A percentile compares a stretch with the other conserved stretches of the same genome.
Evolutionary conservation across 1,140 invertebrate genomes (phyloP).

Genomic region (Microvelia longipes): DNA sequence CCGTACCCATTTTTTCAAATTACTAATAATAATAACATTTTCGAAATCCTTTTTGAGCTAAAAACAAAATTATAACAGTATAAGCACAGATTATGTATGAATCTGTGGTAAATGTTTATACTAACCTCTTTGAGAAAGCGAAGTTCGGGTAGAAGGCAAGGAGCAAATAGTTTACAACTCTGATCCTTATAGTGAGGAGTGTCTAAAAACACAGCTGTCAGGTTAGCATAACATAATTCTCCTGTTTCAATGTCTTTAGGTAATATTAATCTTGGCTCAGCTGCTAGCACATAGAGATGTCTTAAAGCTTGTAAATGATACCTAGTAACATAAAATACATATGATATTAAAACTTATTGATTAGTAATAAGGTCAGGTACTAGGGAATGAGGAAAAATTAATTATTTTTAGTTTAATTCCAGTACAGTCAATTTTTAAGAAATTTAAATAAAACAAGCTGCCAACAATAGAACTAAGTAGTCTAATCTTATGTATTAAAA

Average conservation of each 20-base stretch:
- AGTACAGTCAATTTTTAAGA: neutral
- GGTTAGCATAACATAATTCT: slow-evolving; percentile 60
- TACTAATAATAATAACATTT: too few relatives aligned
- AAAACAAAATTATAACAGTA: too few relatives aligned
- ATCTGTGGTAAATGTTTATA: too few relatives aligned
- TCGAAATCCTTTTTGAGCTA: too few relatives aligned
- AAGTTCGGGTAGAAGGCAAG: slow-evolving; percentile 73
- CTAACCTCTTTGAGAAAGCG: slow-evolving; percentile 54
- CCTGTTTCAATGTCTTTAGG: slow-evolving; percentile 70
- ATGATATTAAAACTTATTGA: neutral
- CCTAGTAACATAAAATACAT: slow-evolving; percentile 32
- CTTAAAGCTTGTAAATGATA: slow-evolving; percentile 90
- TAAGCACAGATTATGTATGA: too few relatives aligned
- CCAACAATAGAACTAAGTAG: too few relatives aligned
- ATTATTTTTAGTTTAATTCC: neutral
- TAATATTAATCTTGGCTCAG: slow-evolving; percentile 71
- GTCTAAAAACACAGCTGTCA: slow-evolving; percentile 45
- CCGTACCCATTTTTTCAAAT: too few relatives aligned
- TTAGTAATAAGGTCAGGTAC: neutral
- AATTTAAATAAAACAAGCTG: too few relatives aligned
- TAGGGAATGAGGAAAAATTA: neutral
- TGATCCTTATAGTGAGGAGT: slow-evolving; percentile 35
- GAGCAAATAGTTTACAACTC: slow-evolving; percentile 48
- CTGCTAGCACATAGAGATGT: slow-evolving; percentile 87
- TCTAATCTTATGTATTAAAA: too few relatives aligned